These are phyloP conservation scores for Oreotragus oreotragus DNA, from an alignment of 2,113 vertebrate genomes.

Conservation along the genomic window DNA sequence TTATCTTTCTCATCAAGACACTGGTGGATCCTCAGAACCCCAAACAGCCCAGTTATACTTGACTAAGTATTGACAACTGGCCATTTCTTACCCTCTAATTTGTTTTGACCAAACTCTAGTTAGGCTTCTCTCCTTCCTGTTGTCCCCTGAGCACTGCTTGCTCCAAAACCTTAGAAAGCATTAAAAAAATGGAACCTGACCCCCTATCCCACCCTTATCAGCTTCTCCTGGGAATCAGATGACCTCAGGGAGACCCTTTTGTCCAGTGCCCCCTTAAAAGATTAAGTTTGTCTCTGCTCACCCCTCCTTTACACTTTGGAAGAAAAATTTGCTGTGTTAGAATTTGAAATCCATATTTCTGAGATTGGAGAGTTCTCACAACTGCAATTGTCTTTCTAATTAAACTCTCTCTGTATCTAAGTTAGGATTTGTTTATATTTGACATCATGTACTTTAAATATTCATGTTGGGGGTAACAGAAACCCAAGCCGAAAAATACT, in stretches of 20 bases:
- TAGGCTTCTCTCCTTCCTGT: background rate
- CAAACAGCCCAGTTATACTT: background rate
- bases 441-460: background rate
- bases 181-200: background rate
- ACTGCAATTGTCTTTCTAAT: background rate
- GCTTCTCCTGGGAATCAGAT: background rate
- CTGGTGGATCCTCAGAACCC: background rate
- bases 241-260: background rate
- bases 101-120: background rate
- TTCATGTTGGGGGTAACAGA: background rate
- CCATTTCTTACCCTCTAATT: background rate
- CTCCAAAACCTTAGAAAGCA: background rate
- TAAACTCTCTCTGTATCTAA: background rate
- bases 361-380: background rate
- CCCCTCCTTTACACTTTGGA: background rate
- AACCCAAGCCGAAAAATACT: background rate
- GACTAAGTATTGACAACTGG: background rate
- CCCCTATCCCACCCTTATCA: background rate
- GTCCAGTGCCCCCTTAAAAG: background rate
- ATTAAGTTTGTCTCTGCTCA: background rate
- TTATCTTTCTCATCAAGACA: background rate
- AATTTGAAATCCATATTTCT: constrained; percentile 4
- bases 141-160: background rate
- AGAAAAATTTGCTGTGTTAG: background rate
- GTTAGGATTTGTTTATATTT: background rate